Evolutionary conservation across 2,113 vertebrate genomes (phyloP).

Genomic region (Geococcyx californianus): DNA sequence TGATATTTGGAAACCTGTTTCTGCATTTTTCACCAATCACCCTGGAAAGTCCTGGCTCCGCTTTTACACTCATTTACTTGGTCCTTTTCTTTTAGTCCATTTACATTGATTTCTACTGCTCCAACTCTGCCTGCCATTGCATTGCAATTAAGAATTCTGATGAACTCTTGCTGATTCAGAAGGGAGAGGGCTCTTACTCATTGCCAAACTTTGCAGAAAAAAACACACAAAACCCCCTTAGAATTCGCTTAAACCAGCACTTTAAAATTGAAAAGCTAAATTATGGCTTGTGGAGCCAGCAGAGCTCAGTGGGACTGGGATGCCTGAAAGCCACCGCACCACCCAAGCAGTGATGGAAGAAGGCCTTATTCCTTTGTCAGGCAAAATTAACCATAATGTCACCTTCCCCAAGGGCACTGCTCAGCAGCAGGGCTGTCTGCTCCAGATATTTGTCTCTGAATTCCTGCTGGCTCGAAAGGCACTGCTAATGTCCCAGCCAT

Average conservation of each 20-base stretch:
- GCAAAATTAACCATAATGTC: not conserved
- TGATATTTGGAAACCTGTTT: not conserved
- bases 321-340: not conserved
- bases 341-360: not conserved
- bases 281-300: not conserved
- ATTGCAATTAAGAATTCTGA: constrained; percentile 57
- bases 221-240: constrained; percentile 2
- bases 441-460: not conserved
- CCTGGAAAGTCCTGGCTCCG: constrained; percentile 51
- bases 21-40: not conserved
- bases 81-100: constrained; percentile 56
- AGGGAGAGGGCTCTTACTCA: constrained; percentile 22
- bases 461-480: not conserved
- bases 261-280: constrained; percentile 14
- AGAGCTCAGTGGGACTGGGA: not conserved
- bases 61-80: constrained; percentile 18
- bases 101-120: constrained; percentile 68
- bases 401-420: not conserved
- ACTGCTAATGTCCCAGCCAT: not conserved
- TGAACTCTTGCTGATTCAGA: constrained; percentile 64
- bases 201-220: constrained; percentile 8
- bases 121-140: constrained; percentile 50
- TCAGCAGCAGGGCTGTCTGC: not conserved
- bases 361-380: not conserved
- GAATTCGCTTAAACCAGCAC: constrained; percentile 39